A percentile compares a stretch with the other conserved stretches of the same genome.
Evolutionary conservation across 2,797 vertebrate genomes (phyloP).

Genomic region (Spinus pinus): DNA sequence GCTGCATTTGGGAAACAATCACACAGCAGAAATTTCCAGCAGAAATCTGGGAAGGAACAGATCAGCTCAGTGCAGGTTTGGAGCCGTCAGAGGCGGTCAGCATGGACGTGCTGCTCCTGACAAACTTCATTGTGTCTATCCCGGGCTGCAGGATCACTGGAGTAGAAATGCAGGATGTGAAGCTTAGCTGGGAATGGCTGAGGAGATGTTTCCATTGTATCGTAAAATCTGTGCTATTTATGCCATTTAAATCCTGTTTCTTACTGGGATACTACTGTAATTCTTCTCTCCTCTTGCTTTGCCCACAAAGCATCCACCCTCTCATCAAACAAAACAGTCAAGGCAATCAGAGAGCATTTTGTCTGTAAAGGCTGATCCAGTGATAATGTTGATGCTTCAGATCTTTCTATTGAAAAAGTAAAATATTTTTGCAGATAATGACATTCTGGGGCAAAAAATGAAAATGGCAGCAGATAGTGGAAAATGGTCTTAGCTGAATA

Average conservation of each 20-base stretch:
- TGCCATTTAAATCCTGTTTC: not conserved
- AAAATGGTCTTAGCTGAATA: constrained; percentile 18
- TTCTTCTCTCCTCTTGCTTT: not conserved
- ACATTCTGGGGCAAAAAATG: constrained; percentile 32
- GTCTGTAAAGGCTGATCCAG: not conserved
- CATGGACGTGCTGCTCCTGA: not conserved
- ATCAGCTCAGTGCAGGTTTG: not conserved
- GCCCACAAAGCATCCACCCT: not conserved
- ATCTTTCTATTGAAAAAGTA: not conserved
- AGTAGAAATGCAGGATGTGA: constrained; percentile 23
- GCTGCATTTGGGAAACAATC: not conserved
- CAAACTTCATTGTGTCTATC: not conserved
- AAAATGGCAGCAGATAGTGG: constrained; percentile 12
- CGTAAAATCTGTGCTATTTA: not conserved
- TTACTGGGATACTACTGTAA: not conserved
- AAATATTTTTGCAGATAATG: not conserved
- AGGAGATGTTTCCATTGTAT: not conserved
- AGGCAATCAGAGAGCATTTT: not conserved
- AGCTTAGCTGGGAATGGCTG: not conserved
- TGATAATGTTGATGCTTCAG: not conserved
- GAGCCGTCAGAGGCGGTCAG: constrained; percentile 48
- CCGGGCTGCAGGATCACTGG: constrained; percentile 9
- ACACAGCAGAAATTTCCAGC: constrained; percentile 16
- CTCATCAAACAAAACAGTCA: rapidly evolving
- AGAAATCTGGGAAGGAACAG: constrained; percentile 53